A percentile compares a stretch with the other conserved stretches of the same genome.
Evolutionary conservation across 1,140 invertebrate genomes (phyloP).

Genomic region (Lamellibrachia luymesi): DNA sequence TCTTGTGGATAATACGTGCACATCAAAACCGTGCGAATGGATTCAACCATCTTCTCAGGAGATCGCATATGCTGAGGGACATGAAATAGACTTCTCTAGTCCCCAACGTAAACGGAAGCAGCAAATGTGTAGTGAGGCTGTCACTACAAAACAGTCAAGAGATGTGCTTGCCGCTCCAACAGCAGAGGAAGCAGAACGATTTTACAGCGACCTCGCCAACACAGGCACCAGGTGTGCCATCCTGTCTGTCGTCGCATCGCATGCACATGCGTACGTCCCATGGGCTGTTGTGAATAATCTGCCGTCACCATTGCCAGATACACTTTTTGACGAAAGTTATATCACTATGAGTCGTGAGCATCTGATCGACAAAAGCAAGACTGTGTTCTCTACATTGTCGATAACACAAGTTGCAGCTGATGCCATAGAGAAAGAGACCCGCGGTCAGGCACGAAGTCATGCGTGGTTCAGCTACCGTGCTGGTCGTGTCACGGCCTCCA

Average conservation of each 20-base stretch:
- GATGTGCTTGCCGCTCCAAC: slow-evolving; percentile 19
- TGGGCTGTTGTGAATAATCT: too few species aligned
- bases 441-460: slow-evolving; percentile 26
- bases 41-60: too few species aligned
- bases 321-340: slow-evolving; percentile 19
- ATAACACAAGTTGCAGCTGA: slow-evolving; percentile 20
- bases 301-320: too few species aligned
- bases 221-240: too few species aligned
- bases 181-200: background rate
- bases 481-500: slow-evolving; percentile 18
- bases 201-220: too few species aligned
- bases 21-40: too few species aligned
- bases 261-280: too few species aligned
- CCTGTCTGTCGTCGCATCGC: too few species aligned
- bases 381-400: slow-evolving; percentile 12
- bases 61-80: too few species aligned
- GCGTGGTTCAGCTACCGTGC: slow-evolving; percentile 11
- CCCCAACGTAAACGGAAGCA: slow-evolving; percentile 15
- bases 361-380: slow-evolving; percentile 20
- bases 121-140: slow-evolving; percentile 13
- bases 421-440: slow-evolving; percentile 27
- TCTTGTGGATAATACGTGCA: background rate
- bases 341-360: background rate
- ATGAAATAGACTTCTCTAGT: slow-evolving; percentile 29
- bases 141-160: background rate